Evolutionary conservation across 1,140 invertebrate species (phyloP), one percentile per base, ranked within the genome.

Genomic region (Apis mellifera): DNA sequence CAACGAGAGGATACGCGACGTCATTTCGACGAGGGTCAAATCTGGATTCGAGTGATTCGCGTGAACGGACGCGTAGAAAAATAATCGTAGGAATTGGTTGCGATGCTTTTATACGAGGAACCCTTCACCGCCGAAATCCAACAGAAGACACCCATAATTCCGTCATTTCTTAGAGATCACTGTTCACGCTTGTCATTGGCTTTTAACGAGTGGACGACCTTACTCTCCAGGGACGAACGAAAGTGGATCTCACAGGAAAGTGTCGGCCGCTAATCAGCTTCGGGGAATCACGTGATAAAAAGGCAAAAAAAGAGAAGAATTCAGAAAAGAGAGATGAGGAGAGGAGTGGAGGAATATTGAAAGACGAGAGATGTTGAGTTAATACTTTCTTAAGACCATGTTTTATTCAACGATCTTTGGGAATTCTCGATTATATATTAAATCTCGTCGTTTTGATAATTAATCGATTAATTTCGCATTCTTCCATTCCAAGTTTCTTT

Each of bases 221-320:
- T 90, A 87, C 59, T 66, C 57, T 72, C 15, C 90, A 91, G 78
- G 90, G 90, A 80, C 89, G 73, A 60, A 72, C 78, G 85, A 86
- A 90, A 90, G 64, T 85, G 71, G 68, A 68, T 66, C n/a, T 50
- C 4, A 80, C 4, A 80, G 52, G 78, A 54, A 59, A 71, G 64
- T 57, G n/a, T 9, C 1, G 23, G 17, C 50, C 21, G 19, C 15
- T 26, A 11, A 23, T 2, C 17, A 11, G 23, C 15, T 71, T 17
- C 55, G 78, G 42, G 65, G 70, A 79, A 75, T 54, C 59, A 57
- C 54, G 9, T 26, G 32, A 17, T 21, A 52, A 64, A 84, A 23
- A 68, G 26, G 9, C 19, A 66, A n/a, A 42, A 64, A 26, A 52
- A 26, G 0, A 23, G 54, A 21, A 0, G 11, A 21, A 42, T 21